A percentile compares a stretch with the other conserved stretches of the same genome.
These are phyloP conservation scores for Ochotona curzoniae DNA, from an alignment of 2,113 vertebrate species.

Conservation along the genomic window DNA sequence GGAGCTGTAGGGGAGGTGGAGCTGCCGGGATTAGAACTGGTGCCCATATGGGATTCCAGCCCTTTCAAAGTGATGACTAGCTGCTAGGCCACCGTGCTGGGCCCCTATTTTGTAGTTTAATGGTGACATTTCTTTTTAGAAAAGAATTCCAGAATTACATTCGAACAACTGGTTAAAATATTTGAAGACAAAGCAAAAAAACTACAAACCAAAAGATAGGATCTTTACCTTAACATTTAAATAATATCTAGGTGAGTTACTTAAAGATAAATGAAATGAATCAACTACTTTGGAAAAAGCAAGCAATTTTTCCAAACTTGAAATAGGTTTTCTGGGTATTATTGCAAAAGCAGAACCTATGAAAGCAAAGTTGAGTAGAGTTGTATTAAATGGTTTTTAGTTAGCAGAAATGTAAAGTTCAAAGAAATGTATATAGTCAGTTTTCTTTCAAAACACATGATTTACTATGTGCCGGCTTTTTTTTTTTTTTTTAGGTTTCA, in stretches of 20 bases:
- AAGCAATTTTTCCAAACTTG: neutral
- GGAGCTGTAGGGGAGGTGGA: too few species aligned
- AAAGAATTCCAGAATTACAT: conserved; percentile 42
- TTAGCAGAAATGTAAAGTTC: conserved; percentile 39
- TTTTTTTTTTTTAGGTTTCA: neutral
- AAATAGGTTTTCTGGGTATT: conserved; percentile 28
- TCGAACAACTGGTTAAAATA: neutral
- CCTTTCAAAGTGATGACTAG: too few species aligned
- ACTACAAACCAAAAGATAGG: neutral
- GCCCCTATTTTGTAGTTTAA: neutral
- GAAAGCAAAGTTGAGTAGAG: neutral
- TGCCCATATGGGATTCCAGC: too few species aligned
- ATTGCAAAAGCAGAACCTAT: neutral
- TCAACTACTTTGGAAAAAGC: conserved; percentile 9
- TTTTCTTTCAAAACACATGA: conserved; percentile 10
- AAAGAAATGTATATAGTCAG: conserved; percentile 20
- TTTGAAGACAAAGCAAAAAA: too few species aligned
- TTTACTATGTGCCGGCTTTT: conserved; percentile 5
- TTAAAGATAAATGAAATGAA: conserved; percentile 29
- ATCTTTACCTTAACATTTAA: conserved; percentile 2
- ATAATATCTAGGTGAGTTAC: conserved; percentile 37
- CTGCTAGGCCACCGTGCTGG: too few species aligned
- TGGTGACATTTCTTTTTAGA: conserved; percentile 11
- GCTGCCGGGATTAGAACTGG: too few species aligned
- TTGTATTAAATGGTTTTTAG: neutral